Percentiles rank a stretch among this genome's conserved stretches.
These are phyloP conservation scores for Leptodactylus fuscus DNA, from an alignment of 2,113 vertebrate species.

Conservation along the genomic window DNA sequence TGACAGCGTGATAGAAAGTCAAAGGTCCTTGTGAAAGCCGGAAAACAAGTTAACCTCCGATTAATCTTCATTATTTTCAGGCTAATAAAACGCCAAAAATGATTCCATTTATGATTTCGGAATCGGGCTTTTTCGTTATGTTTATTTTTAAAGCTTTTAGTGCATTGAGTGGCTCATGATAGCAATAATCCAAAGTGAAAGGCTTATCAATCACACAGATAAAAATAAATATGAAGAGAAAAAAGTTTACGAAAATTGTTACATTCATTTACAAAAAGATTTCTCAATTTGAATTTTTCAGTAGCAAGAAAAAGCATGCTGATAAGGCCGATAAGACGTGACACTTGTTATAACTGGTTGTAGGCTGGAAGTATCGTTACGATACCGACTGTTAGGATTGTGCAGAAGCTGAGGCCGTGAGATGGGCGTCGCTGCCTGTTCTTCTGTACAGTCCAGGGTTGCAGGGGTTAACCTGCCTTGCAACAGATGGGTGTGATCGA, in stretches of 20 bases:
- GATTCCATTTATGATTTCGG: conserved; percentile 27
- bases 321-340: not conserved
- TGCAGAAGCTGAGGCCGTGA: too few relatives aligned
- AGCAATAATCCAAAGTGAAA: not conserved
- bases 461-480: too few relatives aligned
- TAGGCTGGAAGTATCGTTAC: not conserved
- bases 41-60: conserved; percentile 45
- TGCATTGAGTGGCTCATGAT: not conserved
- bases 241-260: not conserved
- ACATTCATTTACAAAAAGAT: not conserved
- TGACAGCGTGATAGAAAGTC: conserved; percentile 15
- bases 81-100: conserved; percentile 22
- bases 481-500: too few relatives aligned
- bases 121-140: conserved; percentile 28
- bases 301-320: not conserved
- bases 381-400: not conserved
- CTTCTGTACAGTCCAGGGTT: too few relatives aligned
- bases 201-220: conserved; percentile 21
- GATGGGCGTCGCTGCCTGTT: too few relatives aligned
- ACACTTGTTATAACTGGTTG: not conserved
- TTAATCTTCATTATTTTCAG: conserved; percentile 4
- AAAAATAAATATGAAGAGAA: conserved; percentile 21
- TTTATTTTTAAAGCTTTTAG: conserved; percentile 60
- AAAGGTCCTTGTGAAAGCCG: conserved; percentile 51
- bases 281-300: not conserved